A percentile compares a stretch with the other conserved stretches of the same genome.
Conservation (phyloP, 37 sponge, comb jelly and placozoan genomes). For the Beroe ovata region DNA sequence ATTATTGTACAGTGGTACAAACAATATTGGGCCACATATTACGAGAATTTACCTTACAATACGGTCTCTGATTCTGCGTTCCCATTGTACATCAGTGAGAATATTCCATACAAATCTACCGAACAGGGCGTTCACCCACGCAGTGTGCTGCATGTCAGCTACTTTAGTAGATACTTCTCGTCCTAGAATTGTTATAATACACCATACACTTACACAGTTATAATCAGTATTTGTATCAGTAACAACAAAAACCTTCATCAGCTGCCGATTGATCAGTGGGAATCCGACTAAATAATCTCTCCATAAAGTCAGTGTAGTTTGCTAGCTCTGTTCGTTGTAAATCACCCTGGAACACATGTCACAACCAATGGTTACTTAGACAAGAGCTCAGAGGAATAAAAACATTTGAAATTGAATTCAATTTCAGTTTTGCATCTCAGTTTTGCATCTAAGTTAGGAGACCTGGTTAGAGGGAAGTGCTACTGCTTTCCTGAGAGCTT, state of each 20-base stretch:
- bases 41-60: slow-evolving; percentile 30
- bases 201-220: too few relatives aligned
- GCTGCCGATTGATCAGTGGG: not conserved
- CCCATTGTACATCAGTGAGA: slow-evolving; percentile 19
- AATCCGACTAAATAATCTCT: not conserved
- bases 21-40: too few relatives aligned
- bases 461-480: too few relatives aligned
- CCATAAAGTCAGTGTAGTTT: not conserved
- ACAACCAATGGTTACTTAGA: too few relatives aligned
- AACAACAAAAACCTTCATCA: too few relatives aligned
- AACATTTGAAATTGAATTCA: too few relatives aligned
- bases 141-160: slow-evolving; percentile 20
- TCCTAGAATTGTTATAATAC: not conserved
- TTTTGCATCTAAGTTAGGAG: too few relatives aligned
- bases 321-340: not conserved
- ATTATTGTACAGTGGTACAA: too few relatives aligned
- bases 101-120: slow-evolving; percentile 54
- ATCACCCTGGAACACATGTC: not conserved
- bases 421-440: too few relatives aligned
- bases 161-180: not conserved
- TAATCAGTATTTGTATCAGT: too few relatives aligned
- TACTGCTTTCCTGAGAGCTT: not conserved
- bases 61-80: slow-evolving; percentile 31
- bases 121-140: slow-evolving; percentile 49
- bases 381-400: too few relatives aligned